phyloP scores from a whole-genome alignment of 2,888 invertebrate species.

The Protonemura montana region DNA sequence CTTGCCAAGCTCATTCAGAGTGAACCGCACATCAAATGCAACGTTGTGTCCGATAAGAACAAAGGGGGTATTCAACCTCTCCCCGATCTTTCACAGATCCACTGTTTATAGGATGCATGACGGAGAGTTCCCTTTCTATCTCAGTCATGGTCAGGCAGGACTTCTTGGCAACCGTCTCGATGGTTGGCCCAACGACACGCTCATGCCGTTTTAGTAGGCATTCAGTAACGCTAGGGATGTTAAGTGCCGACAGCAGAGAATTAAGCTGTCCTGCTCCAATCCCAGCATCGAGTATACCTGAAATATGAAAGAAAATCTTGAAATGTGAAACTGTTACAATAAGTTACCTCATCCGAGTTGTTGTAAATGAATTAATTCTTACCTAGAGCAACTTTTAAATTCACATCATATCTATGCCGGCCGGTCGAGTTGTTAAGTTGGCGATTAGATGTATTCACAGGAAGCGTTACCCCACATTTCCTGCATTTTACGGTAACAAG shows the following conservation, averaged over 20 bases:
- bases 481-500: not conserved
- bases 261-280: not conserved
- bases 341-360: not conserved
- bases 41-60: too few species aligned
- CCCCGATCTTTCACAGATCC: not conserved
- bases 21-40: too few species aligned
- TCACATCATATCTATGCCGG: not conserved
- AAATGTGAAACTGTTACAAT: too few species aligned
- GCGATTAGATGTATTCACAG: not conserved
- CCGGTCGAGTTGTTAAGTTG: not conserved
- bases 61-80: too few species aligned
- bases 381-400: not conserved
- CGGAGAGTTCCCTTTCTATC: slow-evolving; percentile 13
- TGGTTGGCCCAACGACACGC: too few species aligned
- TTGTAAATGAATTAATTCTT: not conserved
- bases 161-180: not conserved
- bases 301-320: too few species aligned
- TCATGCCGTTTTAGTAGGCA: too few species aligned
- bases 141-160: not conserved
- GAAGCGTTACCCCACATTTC: not conserved
- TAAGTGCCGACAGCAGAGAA: too few species aligned
- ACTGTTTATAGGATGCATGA: not conserved
- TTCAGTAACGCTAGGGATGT: too few species aligned
- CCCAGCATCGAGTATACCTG: not conserved
- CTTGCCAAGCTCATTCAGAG: too few species aligned